Conservation (phyloP, 1,140 invertebrate species). For the Philotrypesis tridentata region DNA sequence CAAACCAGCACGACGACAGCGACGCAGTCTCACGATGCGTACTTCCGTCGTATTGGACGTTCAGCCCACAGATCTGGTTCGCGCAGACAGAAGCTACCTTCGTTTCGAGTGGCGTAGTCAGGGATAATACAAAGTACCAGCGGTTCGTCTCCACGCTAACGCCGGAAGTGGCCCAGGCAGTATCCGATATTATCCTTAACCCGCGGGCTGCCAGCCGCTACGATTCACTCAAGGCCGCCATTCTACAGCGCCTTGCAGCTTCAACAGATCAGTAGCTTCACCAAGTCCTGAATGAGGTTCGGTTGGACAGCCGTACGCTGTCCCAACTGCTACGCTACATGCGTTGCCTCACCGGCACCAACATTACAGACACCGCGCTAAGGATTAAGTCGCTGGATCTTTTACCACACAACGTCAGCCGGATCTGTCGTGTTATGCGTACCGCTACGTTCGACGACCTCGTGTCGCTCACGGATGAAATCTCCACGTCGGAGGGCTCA, state of each 20-base stretch:
- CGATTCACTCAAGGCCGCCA: not conserved
- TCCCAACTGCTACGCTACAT: not conserved
- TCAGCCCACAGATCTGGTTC: not conserved
- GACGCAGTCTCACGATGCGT: too few relatives aligned
- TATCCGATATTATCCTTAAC: not conserved
- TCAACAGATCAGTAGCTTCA: not conserved
- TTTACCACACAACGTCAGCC: not conserved
- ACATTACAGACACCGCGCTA: not conserved
- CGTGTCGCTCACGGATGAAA: not conserved
- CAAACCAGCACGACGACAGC: too few relatives aligned
- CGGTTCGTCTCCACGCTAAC: not conserved
- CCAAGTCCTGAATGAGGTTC: not conserved
- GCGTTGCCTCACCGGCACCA: not conserved
- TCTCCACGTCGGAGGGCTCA: not conserved
- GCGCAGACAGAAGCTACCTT: not conserved
- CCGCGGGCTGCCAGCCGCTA: not conserved
- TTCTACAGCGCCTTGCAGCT: not conserved
- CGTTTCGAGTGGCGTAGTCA: not conserved
- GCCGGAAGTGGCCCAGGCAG: not conserved
- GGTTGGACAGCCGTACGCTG: not conserved
- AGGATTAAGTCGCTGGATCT: not conserved
- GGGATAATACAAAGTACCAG: not conserved
- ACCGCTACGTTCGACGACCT: not conserved
- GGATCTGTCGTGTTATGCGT: not conserved
- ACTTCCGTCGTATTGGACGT: not conserved